These are phyloP conservation scores for Melanotaenia parkinsoni DNA, from an alignment of 2,797 vertebrate species.

Conservation along the genomic window DNA sequence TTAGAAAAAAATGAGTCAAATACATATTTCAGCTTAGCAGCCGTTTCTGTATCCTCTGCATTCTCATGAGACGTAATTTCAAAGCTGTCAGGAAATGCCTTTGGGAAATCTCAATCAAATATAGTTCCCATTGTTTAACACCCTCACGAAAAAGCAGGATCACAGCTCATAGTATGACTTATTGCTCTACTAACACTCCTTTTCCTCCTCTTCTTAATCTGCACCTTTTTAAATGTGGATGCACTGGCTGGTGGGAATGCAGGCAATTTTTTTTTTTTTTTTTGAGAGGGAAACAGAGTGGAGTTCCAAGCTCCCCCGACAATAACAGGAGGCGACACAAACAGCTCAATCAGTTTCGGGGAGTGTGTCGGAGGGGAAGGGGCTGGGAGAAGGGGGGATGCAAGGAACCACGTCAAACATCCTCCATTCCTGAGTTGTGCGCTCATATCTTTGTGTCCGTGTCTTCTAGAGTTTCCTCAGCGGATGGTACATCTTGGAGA, in stretches of 20 bases:
- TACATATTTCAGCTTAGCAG: conserved; percentile 27
- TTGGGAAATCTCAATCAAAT: conserved; percentile 68
- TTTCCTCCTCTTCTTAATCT: conserved; percentile 32
- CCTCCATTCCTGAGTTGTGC: conserved; percentile 85
- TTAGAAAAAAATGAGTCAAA: neutral
- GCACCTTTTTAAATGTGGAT: conserved; percentile 1
- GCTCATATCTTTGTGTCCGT: conserved; percentile 81
- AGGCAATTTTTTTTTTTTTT: neutral
- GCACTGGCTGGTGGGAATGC: conserved; percentile 16
- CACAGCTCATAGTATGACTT: conserved; percentile 28
- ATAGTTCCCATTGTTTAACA: conserved; percentile 66
- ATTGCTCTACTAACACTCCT: conserved; percentile 16
- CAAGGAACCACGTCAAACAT: conserved; percentile 84
- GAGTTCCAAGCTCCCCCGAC: conserved; percentile 43
- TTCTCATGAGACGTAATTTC: conserved; percentile 52
- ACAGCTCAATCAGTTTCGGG: conserved; percentile 72
- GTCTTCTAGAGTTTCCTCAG: conserved; percentile 82
- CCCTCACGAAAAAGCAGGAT: conserved; percentile 31
- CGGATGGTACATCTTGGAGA: conserved; percentile 71
- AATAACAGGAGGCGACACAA: conserved; percentile 81
- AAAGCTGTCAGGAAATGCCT: conserved; percentile 71
- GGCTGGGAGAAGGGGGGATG: conserved; percentile 66
- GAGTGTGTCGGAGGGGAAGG: conserved; percentile 68
- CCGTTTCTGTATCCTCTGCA: conserved; percentile 40
- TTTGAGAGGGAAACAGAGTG: conserved; percentile 25